Evolutionary conservation across 2,888 invertebrate genomes (phyloP).

Genomic region (Octonoba sinensis): DNA sequence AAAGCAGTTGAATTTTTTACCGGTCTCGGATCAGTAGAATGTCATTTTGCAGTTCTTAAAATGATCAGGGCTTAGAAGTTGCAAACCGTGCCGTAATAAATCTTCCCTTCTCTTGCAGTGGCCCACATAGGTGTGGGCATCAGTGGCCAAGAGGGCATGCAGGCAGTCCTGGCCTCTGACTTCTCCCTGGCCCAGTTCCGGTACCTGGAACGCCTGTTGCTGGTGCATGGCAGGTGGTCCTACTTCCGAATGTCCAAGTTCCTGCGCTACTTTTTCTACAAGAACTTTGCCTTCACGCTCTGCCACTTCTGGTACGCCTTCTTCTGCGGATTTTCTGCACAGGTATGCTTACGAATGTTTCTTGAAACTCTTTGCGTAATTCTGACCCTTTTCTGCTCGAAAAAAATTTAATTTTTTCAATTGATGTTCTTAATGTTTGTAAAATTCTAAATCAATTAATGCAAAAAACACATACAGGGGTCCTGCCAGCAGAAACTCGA

Average conservation of each 20-base stretch:
- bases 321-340: constrained; percentile 99
- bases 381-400: background rate
- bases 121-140: constrained; percentile 99
- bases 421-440: background rate
- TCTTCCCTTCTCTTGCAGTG: constrained; percentile 75
- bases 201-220: constrained; percentile 90
- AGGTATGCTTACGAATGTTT: constrained; percentile 77
- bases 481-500: no score
- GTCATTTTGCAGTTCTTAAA: no score
- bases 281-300: constrained; percentile 99
- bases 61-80: no score
- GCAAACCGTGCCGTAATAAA: no score
- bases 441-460: no score
- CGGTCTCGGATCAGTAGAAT: no score
- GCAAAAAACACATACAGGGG: no score
- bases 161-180: constrained; percentile 97
- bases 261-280: constrained; percentile 95
- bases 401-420: background rate
- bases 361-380: no score
- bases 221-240: constrained; percentile 97
- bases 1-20: no score
- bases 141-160: constrained; percentile 97
- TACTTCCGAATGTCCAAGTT: constrained; percentile 80
- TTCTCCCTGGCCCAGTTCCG: constrained; percentile 98
- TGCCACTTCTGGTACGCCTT: constrained; percentile 99